phyloP scores from a whole-genome alignment of 2,888 invertebrate genomes.

The Andrena camellia region DNA sequence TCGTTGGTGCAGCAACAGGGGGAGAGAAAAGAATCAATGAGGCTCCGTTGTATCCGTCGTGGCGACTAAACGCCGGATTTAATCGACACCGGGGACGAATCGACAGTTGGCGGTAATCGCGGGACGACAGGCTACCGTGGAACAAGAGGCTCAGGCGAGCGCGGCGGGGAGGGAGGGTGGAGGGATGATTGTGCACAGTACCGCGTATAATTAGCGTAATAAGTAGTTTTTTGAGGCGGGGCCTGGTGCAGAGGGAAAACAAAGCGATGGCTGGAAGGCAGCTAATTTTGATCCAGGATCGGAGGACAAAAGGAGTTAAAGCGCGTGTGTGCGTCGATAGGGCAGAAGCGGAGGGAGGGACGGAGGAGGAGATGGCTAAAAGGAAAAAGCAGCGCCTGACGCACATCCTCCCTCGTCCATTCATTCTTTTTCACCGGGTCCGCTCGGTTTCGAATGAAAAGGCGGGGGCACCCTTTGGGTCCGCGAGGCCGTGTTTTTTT shows the following conservation, averaged over 20 bases:
- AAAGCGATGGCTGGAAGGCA: constrained; percentile 82
- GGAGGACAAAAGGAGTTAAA: constrained; percentile 78
- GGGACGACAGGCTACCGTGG: constrained; percentile 63
- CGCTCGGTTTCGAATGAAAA: constrained; percentile 78
- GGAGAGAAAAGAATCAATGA: constrained; percentile 30
- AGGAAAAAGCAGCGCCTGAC: constrained; percentile 69
- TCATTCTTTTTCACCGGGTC: constrained; percentile 76
- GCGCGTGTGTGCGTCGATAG: constrained; percentile 57
- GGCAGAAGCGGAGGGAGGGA: constrained; percentile 32
- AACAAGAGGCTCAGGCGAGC: constrained; percentile 51
- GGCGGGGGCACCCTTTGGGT: constrained; percentile 80
- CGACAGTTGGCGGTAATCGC: constrained; percentile 82
- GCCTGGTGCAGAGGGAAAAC: constrained; percentile 79
- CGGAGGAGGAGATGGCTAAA: constrained; percentile 45
- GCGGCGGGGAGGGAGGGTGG: constrained; percentile 40
- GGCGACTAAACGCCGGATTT: constrained; percentile 72
- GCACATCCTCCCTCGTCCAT: constrained; percentile 83
- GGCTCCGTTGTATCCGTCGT: constrained; percentile 62
- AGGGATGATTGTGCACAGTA: constrained; percentile 64
- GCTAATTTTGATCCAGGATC: constrained; percentile 81
- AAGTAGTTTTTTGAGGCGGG: constrained; percentile 83
- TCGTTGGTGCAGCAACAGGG: constrained; percentile 19
- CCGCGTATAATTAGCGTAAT: constrained; percentile 84
- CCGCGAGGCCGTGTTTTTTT: constrained; percentile 66
- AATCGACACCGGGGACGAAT: constrained; percentile 72